Conservation (phyloP, 2,113 vertebrate species). For the Cichladusa arquata region DNA sequence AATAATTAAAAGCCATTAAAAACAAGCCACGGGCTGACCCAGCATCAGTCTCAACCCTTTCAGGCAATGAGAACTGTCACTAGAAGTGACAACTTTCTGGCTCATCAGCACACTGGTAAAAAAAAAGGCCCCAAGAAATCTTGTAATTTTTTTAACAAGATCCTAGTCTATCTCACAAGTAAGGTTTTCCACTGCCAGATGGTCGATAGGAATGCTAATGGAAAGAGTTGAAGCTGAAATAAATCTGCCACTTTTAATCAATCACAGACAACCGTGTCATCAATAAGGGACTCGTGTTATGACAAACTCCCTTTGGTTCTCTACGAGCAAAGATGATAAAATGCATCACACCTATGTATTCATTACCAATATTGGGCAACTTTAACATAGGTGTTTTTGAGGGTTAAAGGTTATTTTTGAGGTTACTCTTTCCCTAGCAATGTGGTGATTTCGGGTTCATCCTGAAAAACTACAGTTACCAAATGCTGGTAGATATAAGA, state of each 20-base stretch:
- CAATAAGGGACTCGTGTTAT: conserved; percentile 33
- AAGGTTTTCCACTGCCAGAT: conserved; percentile 65
- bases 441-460: background rate
- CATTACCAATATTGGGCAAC: background rate
- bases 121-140: conserved; percentile 44
- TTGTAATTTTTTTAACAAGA: conserved; percentile 40
- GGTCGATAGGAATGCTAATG: conserved; percentile 70
- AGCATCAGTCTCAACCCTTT: background rate
- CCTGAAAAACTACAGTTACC: background rate
- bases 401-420: background rate
- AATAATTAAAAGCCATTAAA: conserved; percentile 33
- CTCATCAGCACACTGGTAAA: conserved; percentile 26
- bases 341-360: background rate
- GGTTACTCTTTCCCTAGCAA: background rate
- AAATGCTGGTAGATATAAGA: background rate
- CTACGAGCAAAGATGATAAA: conserved; percentile 27
- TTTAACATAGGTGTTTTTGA: background rate
- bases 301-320: conserved; percentile 41
- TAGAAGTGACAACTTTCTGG: conserved; percentile 50
- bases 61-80: conserved; percentile 14
- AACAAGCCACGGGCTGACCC: conserved; percentile 18
- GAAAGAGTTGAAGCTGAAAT: conserved; percentile 71
- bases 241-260: conserved; percentile 76
- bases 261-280: conserved; percentile 65
- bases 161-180: conserved; percentile 32